phyloP scores from a whole-genome alignment of 1,140 invertebrate genomes.

The Cryptotermes secundus region DNA sequence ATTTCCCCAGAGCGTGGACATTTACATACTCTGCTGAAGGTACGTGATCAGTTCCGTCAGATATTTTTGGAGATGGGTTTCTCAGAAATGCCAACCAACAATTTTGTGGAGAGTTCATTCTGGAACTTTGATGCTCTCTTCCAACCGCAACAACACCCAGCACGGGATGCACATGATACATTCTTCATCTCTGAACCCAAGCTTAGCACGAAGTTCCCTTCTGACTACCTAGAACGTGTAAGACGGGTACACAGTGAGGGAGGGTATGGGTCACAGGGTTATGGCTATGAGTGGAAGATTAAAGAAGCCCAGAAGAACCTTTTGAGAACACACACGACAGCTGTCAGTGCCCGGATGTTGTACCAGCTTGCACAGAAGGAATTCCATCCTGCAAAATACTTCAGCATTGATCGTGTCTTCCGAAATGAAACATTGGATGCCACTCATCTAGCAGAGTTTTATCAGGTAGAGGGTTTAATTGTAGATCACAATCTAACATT shows the following conservation, averaged over 20 bases:
- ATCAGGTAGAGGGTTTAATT: conserved; percentile 97
- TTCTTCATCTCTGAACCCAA: conserved; percentile 78
- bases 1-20: conserved; percentile 74
- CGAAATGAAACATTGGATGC: conserved; percentile 98
- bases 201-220: conserved; percentile 61
- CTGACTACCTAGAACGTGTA: conserved; percentile 87
- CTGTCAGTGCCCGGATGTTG: conserved; percentile 93
- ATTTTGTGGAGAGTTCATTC: conserved; percentile 96
- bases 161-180: conserved; percentile 97
- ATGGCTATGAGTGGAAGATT: conserved; percentile 90
- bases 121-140: conserved; percentile 99
- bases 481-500: conserved; percentile 89
- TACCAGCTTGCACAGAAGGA: conserved; percentile 75
- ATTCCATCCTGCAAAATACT: conserved; percentile 93
- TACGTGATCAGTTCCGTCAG: conserved; percentile 91
- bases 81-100: conserved; percentile 97
- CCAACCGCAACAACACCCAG: conserved; percentile 99
- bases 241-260: conserved; percentile 89
- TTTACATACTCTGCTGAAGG: conserved; percentile 95
- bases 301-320: conserved; percentile 97
- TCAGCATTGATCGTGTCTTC: conserved; percentile 98
- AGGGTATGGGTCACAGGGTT: conserved; percentile 90
- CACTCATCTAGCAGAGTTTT: conserved; percentile 98
- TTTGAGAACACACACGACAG: conserved; percentile 96
- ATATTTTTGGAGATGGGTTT: conserved; percentile 99